Conservation (phyloP, 2,888 invertebrate genomes). For the Dascillus cervinus region DNA sequence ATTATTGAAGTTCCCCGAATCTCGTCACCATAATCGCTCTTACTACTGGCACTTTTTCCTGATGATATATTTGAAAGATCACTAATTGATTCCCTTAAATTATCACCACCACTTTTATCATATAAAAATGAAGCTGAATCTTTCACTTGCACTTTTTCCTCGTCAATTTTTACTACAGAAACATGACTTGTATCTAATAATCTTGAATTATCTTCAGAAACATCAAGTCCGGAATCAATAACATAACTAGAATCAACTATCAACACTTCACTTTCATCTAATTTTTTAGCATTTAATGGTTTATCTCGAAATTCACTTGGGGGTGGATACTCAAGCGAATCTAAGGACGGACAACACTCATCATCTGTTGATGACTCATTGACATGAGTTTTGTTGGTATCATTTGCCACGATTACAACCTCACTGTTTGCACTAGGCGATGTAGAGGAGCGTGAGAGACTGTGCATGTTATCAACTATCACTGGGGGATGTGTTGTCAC, state of each 20-base stretch:
- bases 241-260: conserved; percentile 66
- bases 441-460: conserved; percentile 42
- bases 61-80: conserved; percentile 39
- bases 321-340: conserved; percentile 61
- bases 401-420: conserved; percentile 73
- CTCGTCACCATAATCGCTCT: conserved; percentile 42
- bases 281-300: conserved; percentile 52
- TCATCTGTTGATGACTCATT: conserved; percentile 51
- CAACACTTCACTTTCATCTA: conserved; percentile 81
- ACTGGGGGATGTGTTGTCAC: conserved; percentile 80
- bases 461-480: conserved; percentile 54
- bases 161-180: conserved; percentile 84
- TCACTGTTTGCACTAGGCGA: conserved; percentile 51
- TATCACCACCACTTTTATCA: conserved; percentile 27
- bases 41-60: conserved; percentile 25
- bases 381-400: conserved; percentile 61
- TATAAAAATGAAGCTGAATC: conserved; percentile 51
- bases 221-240: conserved; percentile 58
- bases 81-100: conserved; percentile 36
- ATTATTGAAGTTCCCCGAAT: conserved; percentile 42
- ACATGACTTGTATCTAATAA: conserved; percentile 78
- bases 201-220: conserved; percentile 43
- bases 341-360: conserved; percentile 57
- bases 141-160: conserved; percentile 64
- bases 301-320: conserved; percentile 41